phyloP scores from a whole-genome alignment of 2,113 vertebrate genomes.

The Callipepla californica region DNA sequence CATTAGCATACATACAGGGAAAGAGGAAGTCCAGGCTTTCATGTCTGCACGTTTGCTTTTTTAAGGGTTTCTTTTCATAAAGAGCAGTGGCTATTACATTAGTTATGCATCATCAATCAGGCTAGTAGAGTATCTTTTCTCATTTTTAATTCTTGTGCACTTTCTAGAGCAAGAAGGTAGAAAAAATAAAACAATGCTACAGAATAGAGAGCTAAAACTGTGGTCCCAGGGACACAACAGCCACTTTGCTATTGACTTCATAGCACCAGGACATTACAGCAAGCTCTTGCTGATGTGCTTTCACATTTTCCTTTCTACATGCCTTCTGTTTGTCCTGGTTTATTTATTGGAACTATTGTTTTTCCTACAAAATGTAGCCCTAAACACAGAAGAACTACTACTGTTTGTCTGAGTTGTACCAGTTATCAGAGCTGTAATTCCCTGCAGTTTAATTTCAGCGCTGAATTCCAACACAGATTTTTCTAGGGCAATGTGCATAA shows the following conservation, averaged over 20 bases:
- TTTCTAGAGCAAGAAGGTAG: not conserved
- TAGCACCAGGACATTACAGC: not conserved
- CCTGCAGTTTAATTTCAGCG: not conserved
- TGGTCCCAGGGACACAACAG: not conserved
- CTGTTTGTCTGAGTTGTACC: not conserved
- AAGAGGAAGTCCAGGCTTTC: not conserved
- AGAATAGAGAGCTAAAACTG: not conserved
- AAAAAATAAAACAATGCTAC: not conserved
- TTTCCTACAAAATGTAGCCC: not conserved
- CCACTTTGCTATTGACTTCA: conserved; percentile 3
- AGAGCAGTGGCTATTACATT: not conserved
- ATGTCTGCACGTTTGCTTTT: not conserved
- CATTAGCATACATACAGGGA: not conserved
- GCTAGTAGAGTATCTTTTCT: not conserved
- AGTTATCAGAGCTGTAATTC: not conserved
- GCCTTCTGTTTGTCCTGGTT: not conserved
- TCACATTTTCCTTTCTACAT: conserved; percentile 1
- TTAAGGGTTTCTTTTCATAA: not conserved
- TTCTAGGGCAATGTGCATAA: conserved; percentile 13
- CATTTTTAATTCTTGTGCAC: not conserved
- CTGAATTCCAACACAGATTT: conserved; percentile 20
- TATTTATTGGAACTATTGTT: not conserved
- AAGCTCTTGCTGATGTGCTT: not conserved
- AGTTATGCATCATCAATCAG: not conserved
- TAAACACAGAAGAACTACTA: not conserved